Evolutionary conservation across 2,888 invertebrate species (phyloP), one percentile per base, ranked within the genome.

Genomic region (Pasiphila rectangulata): DNA sequence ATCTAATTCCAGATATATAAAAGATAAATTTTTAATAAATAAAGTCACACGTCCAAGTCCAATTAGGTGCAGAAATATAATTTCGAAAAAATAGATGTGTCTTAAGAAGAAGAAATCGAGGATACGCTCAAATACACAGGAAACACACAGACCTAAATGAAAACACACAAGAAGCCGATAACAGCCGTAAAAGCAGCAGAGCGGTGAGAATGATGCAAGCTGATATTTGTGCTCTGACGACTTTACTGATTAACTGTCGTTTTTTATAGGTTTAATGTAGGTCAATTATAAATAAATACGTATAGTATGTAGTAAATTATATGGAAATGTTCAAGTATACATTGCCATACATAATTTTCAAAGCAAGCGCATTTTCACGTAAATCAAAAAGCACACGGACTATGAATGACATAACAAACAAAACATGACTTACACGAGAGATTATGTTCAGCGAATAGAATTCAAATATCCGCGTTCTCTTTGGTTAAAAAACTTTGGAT

Each of bases 361-460:
- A 86, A 86, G 87, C 87, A 87, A 86, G 87, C 86, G 78, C 74
- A 45, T 23, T 20, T 27, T 38, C 69, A 72, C 64, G 63, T 75
- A 72, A 84, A 79, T 71, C 70, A 79, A 72, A 75, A 85, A 86
- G 87, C 87, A 87, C 88, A 88, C 84, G 80, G 79, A 88, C 84
- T 83, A 86, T 87, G 88, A 83, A 70, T 82, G 83, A 83, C 80
- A 80, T 79, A 85, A 84, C 83, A 85, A 87, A 86, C 86, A 86
- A 88, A 87, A 86, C 79, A 83, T 81, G 82, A 88, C 88, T 88
- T 88, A 88, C 88, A 86, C 87, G 75, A 82, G 69, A 75, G 73
- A 80, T 74, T 82, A 83, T 76, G 79, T 81, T 85, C 83, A 77
- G 83, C 83, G 69, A 76, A 75, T 72, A 78, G 63, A 75, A 82